Percentiles rank a stretch among this genome's conserved stretches.
phyloP scores from a whole-genome alignment of 2,797 vertebrate species.

The Rhinatrema bivittatum region DNA sequence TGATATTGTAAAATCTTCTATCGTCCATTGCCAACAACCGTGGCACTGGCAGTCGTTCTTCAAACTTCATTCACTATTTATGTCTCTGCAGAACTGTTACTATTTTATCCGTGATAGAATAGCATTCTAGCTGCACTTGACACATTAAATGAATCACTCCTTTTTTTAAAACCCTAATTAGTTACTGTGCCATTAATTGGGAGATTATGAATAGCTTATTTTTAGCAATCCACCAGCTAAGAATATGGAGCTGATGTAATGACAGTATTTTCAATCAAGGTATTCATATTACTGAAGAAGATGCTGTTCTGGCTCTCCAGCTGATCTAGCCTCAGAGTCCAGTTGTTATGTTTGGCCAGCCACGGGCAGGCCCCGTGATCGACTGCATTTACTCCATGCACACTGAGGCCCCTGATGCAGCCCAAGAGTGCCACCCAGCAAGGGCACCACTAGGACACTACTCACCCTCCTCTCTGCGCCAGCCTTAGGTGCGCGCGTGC shows the following conservation, averaged over 20 bases:
- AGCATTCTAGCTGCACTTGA: conserved; percentile 17
- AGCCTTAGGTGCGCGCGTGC: no score
- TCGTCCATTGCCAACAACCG: no score
- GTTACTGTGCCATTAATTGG: conserved; percentile 40
- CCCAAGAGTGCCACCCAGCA: no score
- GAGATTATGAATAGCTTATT: conserved; percentile 13
- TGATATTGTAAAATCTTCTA: no score
- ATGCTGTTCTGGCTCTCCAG: not conserved
- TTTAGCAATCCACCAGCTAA: conserved; percentile 7
- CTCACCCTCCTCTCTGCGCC: no score
- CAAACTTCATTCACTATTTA: conserved; percentile 8
- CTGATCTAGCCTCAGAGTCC: not conserved
- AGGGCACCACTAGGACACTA: no score
- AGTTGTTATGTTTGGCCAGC: no score
- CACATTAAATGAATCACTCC: conserved; percentile 28
- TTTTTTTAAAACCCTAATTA: conserved; percentile 31
- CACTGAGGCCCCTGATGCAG: no score
- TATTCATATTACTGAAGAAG: conserved; percentile 18
- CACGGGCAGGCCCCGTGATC: no score
- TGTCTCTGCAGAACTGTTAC: conserved; percentile 3
- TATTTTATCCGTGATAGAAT: conserved; percentile 26
- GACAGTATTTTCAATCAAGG: conserved; percentile 11
- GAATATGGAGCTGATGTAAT: conserved; percentile 3
- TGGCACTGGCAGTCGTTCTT: no score
- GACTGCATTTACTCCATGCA: no score